Conservation (phyloP, 2,797 vertebrate species). For the Megalops cyprinoides region DNA sequence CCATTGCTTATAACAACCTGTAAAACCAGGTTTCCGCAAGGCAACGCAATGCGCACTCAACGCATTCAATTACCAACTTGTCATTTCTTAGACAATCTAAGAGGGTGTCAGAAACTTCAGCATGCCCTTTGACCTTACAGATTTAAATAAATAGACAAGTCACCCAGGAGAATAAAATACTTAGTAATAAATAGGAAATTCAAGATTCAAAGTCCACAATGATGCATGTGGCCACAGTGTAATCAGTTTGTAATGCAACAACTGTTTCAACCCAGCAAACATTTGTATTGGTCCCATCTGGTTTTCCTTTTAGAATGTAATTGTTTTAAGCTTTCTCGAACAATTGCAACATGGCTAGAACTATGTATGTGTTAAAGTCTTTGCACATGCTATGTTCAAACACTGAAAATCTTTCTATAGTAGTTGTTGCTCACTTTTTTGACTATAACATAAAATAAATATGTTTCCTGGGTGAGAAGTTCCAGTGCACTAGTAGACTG, state of each 20-base stretch:
- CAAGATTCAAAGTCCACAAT: not conserved
- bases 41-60: slow-evolving; percentile 31
- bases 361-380: not conserved
- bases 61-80: slow-evolving; percentile 13
- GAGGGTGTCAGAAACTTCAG: slow-evolving; percentile 43
- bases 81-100: slow-evolving; percentile 29
- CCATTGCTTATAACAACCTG: slow-evolving; percentile 59
- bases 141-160: slow-evolving; percentile 37
- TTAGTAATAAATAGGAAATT: slow-evolving; percentile 47
- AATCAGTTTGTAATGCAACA: slow-evolving; percentile 8
- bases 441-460: slow-evolving; percentile 26
- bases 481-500: slow-evolving; percentile 32
- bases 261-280: not conserved
- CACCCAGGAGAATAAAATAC: slow-evolving; percentile 42
- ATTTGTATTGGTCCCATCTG: not conserved
- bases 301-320: slow-evolving; percentile 7
- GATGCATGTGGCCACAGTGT: not conserved
- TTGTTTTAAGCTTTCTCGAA: slow-evolving; percentile 9
- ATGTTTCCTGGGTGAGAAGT: slow-evolving; percentile 27
- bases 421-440: not conserved
- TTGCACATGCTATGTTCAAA: not conserved
- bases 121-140: slow-evolving; percentile 37
- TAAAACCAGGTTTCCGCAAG: slow-evolving; percentile 70
- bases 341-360: slow-evolving; percentile 4
- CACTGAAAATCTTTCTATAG: not conserved